Percentiles rank a stretch among this genome's conserved stretches.
phyloP scores from a whole-genome alignment of 2,113 vertebrate species.

The Zeus faber region DNA sequence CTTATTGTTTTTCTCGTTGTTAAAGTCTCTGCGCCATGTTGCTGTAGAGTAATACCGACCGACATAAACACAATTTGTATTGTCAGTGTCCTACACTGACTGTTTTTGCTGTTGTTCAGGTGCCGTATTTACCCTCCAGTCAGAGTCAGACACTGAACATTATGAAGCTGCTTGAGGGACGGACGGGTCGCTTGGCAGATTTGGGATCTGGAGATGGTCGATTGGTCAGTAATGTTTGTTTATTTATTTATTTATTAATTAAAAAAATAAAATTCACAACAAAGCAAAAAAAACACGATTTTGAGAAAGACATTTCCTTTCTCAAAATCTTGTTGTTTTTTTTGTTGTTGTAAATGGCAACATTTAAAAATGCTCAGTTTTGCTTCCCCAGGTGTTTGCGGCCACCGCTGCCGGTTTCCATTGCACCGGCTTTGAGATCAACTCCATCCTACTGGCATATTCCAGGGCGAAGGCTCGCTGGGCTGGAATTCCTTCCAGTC shows the following conservation, averaged over 20 bases:
- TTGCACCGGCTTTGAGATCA: constrained; percentile 78
- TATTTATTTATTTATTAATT: too few relatives aligned
- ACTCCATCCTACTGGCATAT: constrained; percentile 68
- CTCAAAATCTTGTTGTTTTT: too few relatives aligned
- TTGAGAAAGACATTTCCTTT: too few relatives aligned
- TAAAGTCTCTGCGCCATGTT: too few relatives aligned
- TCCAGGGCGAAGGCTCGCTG: constrained; percentile 59
- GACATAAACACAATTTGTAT: too few relatives aligned
- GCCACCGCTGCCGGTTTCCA: constrained; percentile 68
- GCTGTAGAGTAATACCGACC: too few relatives aligned
- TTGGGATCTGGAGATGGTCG: constrained; percentile 77
- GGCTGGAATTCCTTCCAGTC: constrained; percentile 50
- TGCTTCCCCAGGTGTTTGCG: constrained; percentile 66
- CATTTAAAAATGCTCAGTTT: background rate
- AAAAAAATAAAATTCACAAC: too few relatives aligned
- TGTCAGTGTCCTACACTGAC: too few relatives aligned
- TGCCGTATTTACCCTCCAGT: constrained; percentile 75
- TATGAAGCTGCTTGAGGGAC: constrained; percentile 68
- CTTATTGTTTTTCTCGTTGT: too few relatives aligned
- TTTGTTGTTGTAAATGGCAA: too few relatives aligned
- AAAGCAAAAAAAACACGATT: too few relatives aligned
- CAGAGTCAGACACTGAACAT: constrained; percentile 62
- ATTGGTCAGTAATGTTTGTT: constrained; percentile 50
- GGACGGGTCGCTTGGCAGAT: constrained; percentile 67
- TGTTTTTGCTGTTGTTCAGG: constrained; percentile 59